These are phyloP conservation scores for Ennomos quercinarius DNA, from an alignment of 2,888 invertebrate species.

Conservation along the genomic window DNA sequence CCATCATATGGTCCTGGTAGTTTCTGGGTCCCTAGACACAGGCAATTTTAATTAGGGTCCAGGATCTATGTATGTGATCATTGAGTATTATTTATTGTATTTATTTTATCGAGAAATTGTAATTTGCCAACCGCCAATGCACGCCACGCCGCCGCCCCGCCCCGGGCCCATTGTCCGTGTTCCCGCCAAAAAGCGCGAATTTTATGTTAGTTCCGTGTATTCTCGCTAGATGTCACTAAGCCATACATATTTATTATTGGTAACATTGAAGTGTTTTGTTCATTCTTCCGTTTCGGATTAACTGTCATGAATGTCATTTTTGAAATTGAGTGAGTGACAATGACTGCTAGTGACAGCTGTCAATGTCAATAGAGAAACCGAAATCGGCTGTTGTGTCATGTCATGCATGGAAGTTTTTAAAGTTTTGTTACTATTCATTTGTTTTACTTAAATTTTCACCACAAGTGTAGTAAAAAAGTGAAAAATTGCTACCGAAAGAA, in stretches of 20 bases:
- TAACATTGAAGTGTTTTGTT: conserved; percentile 24
- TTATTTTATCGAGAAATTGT: too few relatives aligned
- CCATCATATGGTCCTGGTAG: too few relatives aligned
- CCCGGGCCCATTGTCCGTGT: too few relatives aligned
- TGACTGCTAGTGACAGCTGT: conserved; percentile 49
- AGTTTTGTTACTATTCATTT: conserved; percentile 16
- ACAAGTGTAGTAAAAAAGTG: conserved; percentile 9
- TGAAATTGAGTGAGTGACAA: conserved; percentile 10
- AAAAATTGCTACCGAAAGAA: conserved; percentile 24
- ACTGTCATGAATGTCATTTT: conserved; percentile 33
- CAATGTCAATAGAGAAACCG: conserved; percentile 23
- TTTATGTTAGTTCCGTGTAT: too few relatives aligned
- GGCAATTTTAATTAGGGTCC: too few relatives aligned
- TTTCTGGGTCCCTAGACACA: too few relatives aligned
- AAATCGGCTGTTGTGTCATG: conserved; percentile 25
- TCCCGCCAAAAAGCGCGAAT: too few relatives aligned
- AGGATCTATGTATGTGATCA: too few relatives aligned
- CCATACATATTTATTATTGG: conserved; percentile 6
- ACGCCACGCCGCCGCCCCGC: too few relatives aligned
- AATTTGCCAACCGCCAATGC: too few relatives aligned
- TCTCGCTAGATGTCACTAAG: conserved; percentile 36
- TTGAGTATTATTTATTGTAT: too few relatives aligned
- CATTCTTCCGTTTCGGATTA: conserved; percentile 47
- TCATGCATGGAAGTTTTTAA: conserved; percentile 21
- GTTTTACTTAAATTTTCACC: neutral